These are phyloP conservation scores for Centrocercus urophasianus DNA, from an alignment of 2,113 vertebrate genomes.

Conservation along the genomic window DNA sequence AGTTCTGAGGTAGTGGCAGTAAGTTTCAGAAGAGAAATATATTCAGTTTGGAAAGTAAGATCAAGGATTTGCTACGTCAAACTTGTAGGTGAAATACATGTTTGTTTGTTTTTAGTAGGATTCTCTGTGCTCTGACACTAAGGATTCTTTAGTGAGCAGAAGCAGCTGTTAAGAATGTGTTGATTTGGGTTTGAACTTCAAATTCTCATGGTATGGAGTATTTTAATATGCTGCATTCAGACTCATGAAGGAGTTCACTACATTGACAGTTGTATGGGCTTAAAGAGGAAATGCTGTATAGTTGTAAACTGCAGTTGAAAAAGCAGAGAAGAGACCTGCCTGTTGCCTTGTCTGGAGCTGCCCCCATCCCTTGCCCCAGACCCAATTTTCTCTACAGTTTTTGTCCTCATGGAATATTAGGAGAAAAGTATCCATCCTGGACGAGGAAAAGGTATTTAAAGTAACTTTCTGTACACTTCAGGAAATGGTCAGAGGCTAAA, in stretches of 20 bases:
- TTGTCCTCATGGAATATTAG: not conserved
- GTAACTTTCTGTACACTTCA: not conserved
- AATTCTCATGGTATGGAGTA: not conserved
- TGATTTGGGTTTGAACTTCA: not conserved
- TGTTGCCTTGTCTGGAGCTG: not conserved
- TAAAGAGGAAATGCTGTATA: not conserved
- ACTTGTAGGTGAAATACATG: not conserved
- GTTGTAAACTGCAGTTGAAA: not conserved
- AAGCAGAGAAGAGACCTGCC: not conserved
- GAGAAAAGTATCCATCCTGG: not conserved
- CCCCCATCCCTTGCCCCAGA: rapidly evolving
- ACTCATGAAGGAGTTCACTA: not conserved
- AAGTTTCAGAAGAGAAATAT: not conserved
- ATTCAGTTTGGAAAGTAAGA: not conserved
- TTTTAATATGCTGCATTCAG: not conserved
- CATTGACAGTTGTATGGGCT: not conserved
- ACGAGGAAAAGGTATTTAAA: not conserved
- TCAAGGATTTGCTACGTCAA: not conserved
- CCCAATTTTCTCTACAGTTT: not conserved
- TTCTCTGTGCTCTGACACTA: not conserved
- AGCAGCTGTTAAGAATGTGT: not conserved
- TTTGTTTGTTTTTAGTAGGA: not conserved
- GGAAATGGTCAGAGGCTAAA: not conserved
- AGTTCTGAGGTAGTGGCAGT: not conserved
- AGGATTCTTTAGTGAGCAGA: not conserved